Base-by-base conservation (phyloP, 1,140 invertebrate species). In the Drosophila insularis region DNA sequence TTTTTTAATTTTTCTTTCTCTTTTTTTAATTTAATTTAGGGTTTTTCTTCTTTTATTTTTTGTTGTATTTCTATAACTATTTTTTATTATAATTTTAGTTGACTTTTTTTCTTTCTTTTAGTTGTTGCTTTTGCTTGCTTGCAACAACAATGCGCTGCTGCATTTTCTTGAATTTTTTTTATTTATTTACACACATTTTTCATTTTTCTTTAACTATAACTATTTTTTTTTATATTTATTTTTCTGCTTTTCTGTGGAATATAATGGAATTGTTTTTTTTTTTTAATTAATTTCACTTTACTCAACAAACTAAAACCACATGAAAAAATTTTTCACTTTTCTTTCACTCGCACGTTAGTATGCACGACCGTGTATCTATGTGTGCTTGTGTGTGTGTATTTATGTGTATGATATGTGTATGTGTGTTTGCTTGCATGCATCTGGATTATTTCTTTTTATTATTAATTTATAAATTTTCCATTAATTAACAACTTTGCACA, bases 401-500 rank as follows among this genome's bases (percentile, higher is more conserved):
- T 37, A 11, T 50, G 27, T 50, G 23, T 32, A n/a, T 32, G 13
- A 4, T 23, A 17, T 37, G n/a, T 10, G 17, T 11, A 2, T 61
- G 13, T 17, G 11, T 62, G 39, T 31, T 10, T 54, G 46, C 8
- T n/a, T 61, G 37, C 19, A 27, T 55, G 59, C 58, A 76, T 70
- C 13, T 63, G 19, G 7, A 40, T 43, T 43, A 50, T 50, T 50
- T 50, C 27, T 8, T 6, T 50, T 19, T 21, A 50, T 50, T 50
- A 21, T 27, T 27, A 21, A 21, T 50, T 19, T 50, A 27, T 27
- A 63, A 63, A 19, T 79, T 76, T 86, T 87, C 79, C 82, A 86
- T 86, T 86, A 86, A 87, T 86, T 86, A 82, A 87, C 79, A 86
- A 62, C 68, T 85, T 87, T 78, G 69, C 70, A 80, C 82, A 82